Evolutionary conservation across 2,888 invertebrate species (phyloP).

Genomic region (Romanomermis culicivorax): DNA sequence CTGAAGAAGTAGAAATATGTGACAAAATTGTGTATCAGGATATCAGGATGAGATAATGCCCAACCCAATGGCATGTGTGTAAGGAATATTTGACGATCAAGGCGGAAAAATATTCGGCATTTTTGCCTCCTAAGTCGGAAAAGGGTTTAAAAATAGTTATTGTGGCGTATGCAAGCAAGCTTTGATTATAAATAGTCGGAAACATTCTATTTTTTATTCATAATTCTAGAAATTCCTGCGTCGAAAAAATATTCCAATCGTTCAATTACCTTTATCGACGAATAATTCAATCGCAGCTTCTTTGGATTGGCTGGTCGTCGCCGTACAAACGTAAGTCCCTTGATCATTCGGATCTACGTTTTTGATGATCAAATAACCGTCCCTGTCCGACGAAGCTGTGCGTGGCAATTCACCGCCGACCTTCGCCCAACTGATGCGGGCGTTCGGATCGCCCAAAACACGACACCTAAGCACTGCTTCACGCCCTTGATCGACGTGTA

Average conservation of each 20-base stretch:
- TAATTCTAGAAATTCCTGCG: too few relatives aligned
- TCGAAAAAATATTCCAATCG: too few relatives aligned
- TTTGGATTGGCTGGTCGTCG: constrained; percentile 14
- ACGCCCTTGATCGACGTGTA: constrained; percentile 14
- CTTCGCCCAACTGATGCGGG: constrained; percentile 19
- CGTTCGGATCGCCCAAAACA: constrained; percentile 21
- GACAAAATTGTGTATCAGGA: background rate
- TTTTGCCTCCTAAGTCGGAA: too few relatives aligned
- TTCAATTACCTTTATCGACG: constrained; percentile 22
- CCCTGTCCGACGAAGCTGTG: constrained; percentile 17
- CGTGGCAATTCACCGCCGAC: constrained; percentile 21
- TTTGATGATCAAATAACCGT: constrained; percentile 19
- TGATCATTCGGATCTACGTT: constrained; percentile 17
- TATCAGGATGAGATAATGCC: background rate
- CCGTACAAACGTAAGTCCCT: constrained; percentile 25
- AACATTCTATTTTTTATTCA: too few relatives aligned
- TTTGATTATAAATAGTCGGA: too few relatives aligned
- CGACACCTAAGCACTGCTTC: constrained; percentile 26
- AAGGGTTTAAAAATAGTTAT: too few relatives aligned
- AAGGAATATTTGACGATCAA: too few relatives aligned
- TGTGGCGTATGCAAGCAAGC: too few relatives aligned
- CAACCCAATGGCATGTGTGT: too few relatives aligned
- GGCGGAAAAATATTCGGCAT: too few relatives aligned
- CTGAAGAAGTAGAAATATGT: too few relatives aligned
- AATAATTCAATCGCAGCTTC: constrained; percentile 20